Percentiles rank a stretch among this genome's conserved stretches.
These are phyloP conservation scores for Lasioglossum leucozonium DNA, from an alignment of 2,888 invertebrate genomes.

Conservation along the genomic window DNA sequence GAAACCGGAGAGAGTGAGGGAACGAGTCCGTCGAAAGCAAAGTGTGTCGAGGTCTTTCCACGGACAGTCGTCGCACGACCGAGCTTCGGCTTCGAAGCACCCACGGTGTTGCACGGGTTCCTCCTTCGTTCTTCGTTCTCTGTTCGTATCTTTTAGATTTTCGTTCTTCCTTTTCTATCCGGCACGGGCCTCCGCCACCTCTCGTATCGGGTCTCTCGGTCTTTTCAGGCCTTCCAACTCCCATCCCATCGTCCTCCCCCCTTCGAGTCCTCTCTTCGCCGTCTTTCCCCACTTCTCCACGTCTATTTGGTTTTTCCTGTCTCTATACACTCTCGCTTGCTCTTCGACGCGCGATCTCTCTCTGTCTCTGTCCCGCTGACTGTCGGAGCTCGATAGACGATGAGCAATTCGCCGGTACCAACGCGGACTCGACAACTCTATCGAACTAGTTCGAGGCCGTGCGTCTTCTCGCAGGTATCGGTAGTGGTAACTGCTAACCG, in stretches of 20 bases:
- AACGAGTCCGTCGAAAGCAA: slow-evolving; percentile 69
- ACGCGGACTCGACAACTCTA: slow-evolving; percentile 52
- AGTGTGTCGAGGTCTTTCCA: slow-evolving; percentile 85
- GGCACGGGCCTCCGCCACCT: neutral
- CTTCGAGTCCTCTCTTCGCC: neutral
- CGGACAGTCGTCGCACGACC: slow-evolving; percentile 81
- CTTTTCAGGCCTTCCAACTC: neutral
- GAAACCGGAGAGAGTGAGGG: slow-evolving; percentile 68
- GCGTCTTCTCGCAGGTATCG: slow-evolving; percentile 49
- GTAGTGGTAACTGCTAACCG: slow-evolving; percentile 37
- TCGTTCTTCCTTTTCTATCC: neutral
- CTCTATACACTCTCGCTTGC: neutral
- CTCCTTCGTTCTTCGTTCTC: slow-evolving; percentile 25
- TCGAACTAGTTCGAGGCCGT: slow-evolving; percentile 60
- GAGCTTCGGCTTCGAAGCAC: slow-evolving; percentile 68
- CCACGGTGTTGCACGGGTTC: slow-evolving; percentile 37
- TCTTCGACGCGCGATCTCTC: neutral
- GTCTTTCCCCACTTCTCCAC: neutral
- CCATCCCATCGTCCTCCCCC: neutral
- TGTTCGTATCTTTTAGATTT: neutral
- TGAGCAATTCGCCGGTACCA: slow-evolving; percentile 61
- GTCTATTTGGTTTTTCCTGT: neutral
- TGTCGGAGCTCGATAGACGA: slow-evolving; percentile 51
- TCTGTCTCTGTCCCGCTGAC: slow-evolving; percentile 15
- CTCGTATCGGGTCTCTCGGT: neutral